A percentile compares a stretch with the other conserved stretches of the same genome.
Evolutionary conservation across 2,113 vertebrate species (phyloP).

Genomic region (Drymodes brunneopygia): DNA sequence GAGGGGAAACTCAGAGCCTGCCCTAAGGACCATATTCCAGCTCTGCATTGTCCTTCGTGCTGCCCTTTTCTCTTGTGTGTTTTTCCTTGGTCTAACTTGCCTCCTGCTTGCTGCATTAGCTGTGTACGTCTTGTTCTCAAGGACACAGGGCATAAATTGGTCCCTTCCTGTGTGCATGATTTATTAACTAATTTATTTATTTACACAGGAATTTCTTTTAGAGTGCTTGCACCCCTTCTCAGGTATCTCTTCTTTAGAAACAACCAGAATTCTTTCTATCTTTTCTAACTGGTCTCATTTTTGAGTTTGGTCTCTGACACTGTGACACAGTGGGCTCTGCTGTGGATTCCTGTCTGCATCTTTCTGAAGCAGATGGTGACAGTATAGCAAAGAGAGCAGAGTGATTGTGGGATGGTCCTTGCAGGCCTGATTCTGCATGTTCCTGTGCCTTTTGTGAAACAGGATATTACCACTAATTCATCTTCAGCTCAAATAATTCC

Average conservation of each 20-base stretch:
- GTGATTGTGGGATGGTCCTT: not conserved
- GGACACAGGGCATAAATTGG: not conserved
- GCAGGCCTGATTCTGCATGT: not conserved
- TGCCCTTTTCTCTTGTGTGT: not conserved
- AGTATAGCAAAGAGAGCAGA: not conserved
- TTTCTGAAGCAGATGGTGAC: not conserved
- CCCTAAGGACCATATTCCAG: not conserved
- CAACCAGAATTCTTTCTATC: not conserved
- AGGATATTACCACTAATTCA: not conserved
- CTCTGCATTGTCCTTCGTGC: not conserved
- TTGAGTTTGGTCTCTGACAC: not conserved
- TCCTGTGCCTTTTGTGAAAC: not conserved
- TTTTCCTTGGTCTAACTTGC: not conserved
- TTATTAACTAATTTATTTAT: not conserved
- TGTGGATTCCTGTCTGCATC: not conserved
- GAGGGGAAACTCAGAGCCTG: not conserved
- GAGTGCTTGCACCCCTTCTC: not conserved
- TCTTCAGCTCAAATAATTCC: not conserved
- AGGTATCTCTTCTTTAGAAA: not conserved
- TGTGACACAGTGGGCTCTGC: not conserved
- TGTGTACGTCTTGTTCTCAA: not conserved
- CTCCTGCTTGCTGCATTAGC: not conserved
- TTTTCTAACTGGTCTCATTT: not conserved
- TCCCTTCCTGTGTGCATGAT: not conserved
- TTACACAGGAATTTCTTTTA: not conserved